Base-by-base conservation (phyloP, 2,888 invertebrate species). In the Melieria picta region DNA sequence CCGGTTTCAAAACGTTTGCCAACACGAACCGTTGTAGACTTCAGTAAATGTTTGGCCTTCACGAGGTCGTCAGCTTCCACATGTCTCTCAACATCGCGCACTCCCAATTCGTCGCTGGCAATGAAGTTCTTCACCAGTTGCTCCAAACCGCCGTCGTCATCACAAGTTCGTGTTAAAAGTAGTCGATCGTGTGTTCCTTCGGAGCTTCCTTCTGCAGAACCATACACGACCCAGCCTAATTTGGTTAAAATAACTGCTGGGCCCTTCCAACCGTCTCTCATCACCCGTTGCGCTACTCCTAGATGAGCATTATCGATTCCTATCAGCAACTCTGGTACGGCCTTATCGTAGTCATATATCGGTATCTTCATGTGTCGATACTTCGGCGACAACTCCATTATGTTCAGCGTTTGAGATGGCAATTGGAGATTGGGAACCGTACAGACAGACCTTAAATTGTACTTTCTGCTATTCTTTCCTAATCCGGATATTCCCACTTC, bases 401-500 rank as follows among this genome's bases (percentile, higher is more conserved):
- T 30, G 13, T 65, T 48, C 7, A 75, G 11, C 1, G 71, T 63
- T 58, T 74, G 72, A 30, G 55, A 52, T 45, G 72, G 72, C 50
- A 72, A n/a, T 9, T 62, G 55, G 4, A 74, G 65, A 62, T 72
- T 65, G 10, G 63, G 55, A 11, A 72, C 67, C 4, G 74, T 74
- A 30, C 73, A 65, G 11, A 75, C 72, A 48, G 71, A 66, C 30
- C 30, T 65, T 16, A 76, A 13, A n/a, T 58, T 13, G 46, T 67
- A 76, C 9, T 43, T 68, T 56, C 50, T 74, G n/a, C 63, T 60
- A 9, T 56, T 46, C 13, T 50, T 47, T 30, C 64, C 16, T 4
- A 62, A 30, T 13, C 74, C 76, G 1, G 73, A 75, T 6, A 76
- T 74, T 57, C 71, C 65, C 13, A 76, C 46, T 7, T 61, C 50